Percentiles rank a stretch among this genome's conserved stretches.
Conservation (phyloP, 2,888 invertebrate species). For the Volucella zonaria region DNA sequence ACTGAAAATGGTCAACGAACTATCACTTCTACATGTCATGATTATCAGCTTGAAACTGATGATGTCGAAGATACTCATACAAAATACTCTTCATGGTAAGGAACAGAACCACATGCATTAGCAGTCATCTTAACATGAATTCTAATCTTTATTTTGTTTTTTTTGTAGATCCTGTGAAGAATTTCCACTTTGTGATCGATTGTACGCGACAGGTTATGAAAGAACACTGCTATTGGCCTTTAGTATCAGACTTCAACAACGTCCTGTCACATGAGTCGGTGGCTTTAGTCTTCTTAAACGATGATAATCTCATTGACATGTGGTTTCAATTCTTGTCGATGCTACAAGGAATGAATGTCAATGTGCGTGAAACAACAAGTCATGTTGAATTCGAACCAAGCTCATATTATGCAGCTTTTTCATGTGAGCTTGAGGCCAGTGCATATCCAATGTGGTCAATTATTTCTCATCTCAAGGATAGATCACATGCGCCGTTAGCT, state of each 20-base stretch:
- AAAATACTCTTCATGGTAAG: constrained; percentile 92
- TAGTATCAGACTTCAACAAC: constrained; percentile 98
- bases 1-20: constrained; percentile 93
- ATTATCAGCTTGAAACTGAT: constrained; percentile 94
- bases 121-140: neutral
- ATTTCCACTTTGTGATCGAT: constrained; percentile 95
- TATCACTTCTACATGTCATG: constrained; percentile 96
- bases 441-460: constrained; percentile 99
- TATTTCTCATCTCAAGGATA: constrained; percentile 92
- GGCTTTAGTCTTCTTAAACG: constrained; percentile 93
- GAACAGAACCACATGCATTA: constrained; percentile 46
- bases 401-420: constrained; percentile 98
- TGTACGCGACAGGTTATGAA: constrained; percentile 96
- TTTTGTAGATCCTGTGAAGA: constrained; percentile 87
- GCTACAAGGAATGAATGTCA: constrained; percentile 99
- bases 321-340: constrained; percentile 97
- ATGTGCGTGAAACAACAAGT: constrained; percentile 93
- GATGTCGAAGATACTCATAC: constrained; percentile 95
- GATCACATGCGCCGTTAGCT: constrained; percentile 89
- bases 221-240: constrained; percentile 99
- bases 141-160: constrained; percentile 6
- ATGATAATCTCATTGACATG: constrained; percentile 94
- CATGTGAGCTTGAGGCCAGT: constrained; percentile 97
- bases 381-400: constrained; percentile 99
- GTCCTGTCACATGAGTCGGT: constrained; percentile 96